Evolutionary conservation across 2,113 vertebrate genomes (phyloP).

Genomic region (Catharus minimus): DNA sequence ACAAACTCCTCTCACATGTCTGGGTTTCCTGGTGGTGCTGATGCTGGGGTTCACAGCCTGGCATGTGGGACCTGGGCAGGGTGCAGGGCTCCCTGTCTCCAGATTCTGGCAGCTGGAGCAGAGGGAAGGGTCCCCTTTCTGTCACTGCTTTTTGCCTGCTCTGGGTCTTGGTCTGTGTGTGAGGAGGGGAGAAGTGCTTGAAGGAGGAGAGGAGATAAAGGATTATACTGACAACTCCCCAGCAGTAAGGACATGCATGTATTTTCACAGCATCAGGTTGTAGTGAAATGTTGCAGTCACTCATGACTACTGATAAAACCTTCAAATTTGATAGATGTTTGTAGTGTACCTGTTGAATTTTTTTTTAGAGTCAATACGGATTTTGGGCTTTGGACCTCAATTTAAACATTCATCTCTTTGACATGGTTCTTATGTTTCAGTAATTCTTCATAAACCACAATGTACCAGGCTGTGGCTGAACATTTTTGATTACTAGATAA

Average conservation of each 20-base stretch:
- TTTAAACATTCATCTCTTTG: background rate
- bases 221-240: background rate
- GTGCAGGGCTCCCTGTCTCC: too few relatives aligned
- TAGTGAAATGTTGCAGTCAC: background rate
- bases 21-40: background rate
- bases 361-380: background rate
- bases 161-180: background rate
- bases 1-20: accelerated
- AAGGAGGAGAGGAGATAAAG: background rate
- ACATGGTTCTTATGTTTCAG: accelerated
- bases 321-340: background rate
- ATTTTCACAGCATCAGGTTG: accelerated
- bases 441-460: background rate
- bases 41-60: background rate
- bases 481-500: background rate
- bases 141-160: background rate
- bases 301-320: background rate
- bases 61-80: accelerated
- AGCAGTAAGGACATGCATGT: background rate
- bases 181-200: background rate
- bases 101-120: background rate
- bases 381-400: background rate
- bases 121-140: background rate
- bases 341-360: background rate
- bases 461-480: background rate